phyloP scores from a whole-genome alignment of 2,113 vertebrate species.

The Psettodes erumei region DNA sequence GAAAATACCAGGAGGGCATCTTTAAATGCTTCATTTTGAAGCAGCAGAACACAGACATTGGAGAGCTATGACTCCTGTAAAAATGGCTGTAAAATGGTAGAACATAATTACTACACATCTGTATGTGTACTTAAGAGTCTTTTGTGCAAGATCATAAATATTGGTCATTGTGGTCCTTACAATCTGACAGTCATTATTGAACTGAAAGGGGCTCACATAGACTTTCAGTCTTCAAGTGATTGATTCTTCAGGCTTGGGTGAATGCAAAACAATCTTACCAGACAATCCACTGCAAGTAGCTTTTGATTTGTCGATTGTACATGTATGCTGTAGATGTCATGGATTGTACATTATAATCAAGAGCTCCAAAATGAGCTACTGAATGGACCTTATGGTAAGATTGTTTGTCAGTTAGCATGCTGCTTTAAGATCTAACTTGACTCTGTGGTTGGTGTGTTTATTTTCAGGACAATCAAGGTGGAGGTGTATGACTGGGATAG shows the following conservation, averaged over 20 bases:
- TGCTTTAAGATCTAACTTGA: not conserved
- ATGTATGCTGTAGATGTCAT: not conserved
- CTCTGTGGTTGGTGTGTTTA: slow-evolving; percentile 9
- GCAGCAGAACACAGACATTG: not conserved
- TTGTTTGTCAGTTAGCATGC: not conserved
- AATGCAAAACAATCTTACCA: not conserved
- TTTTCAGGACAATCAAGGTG: slow-evolving; percentile 93
- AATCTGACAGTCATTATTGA: not conserved
- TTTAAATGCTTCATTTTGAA: not conserved
- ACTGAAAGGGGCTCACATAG: slow-evolving; percentile 19
- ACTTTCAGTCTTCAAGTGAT: not conserved
- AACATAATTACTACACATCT: not conserved
- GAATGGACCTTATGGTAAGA: not conserved
- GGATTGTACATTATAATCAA: too few species aligned
- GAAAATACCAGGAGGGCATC: not conserved
- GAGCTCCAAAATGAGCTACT: not conserved
- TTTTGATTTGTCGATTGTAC: not conserved
- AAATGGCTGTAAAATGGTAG: not conserved
- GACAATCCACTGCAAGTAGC: not conserved
- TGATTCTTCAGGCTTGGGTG: not conserved
- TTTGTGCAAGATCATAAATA: not conserved
- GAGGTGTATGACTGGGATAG: slow-evolving; percentile 97
- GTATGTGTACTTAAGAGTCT: not conserved
- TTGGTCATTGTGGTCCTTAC: not conserved
- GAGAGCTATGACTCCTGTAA: not conserved